Percentiles rank a stretch among this genome's conserved stretches.
Conservation (phyloP, 2,113 vertebrate species). For the Tringa solitaria region DNA sequence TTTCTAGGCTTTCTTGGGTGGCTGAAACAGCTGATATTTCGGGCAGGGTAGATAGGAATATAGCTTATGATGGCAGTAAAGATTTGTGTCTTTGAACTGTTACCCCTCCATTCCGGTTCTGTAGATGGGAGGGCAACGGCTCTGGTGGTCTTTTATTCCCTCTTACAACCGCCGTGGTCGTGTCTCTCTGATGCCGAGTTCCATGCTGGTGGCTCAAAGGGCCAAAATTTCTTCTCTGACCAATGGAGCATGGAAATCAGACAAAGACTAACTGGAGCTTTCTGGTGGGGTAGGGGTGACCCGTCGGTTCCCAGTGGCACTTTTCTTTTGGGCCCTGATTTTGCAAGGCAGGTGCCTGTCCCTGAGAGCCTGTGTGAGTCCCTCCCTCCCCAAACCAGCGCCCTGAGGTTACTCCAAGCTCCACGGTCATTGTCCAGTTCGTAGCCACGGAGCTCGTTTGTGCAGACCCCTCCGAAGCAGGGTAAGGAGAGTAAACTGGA, state of each 20-base stretch:
- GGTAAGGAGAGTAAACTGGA: neutral
- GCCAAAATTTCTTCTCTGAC: neutral
- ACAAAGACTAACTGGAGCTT: neutral
- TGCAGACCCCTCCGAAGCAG: neutral
- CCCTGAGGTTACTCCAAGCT: neutral
- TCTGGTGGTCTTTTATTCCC: neutral
- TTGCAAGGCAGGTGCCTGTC: neutral
- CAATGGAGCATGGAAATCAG: neutral
- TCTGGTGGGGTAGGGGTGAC: neutral
- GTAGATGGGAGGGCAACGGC: neutral
- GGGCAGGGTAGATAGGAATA: neutral
- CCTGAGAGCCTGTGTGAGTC: neutral
- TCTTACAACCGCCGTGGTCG: neutral
- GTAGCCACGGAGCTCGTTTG: neutral
- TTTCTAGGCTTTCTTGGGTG: neutral
- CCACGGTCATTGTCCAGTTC: neutral
- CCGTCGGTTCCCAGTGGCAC: neutral
- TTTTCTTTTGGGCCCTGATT: neutral
- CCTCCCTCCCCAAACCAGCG: neutral
- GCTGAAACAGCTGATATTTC: neutral
- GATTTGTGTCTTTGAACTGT: neutral
- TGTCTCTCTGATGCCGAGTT: neutral
- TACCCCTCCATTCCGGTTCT: neutral
- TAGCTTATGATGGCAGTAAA: accelerated
- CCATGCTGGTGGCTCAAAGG: neutral